phyloP scores from a whole-genome alignment of 2,113 vertebrate genomes.

The Leucopsar rothschildi region DNA sequence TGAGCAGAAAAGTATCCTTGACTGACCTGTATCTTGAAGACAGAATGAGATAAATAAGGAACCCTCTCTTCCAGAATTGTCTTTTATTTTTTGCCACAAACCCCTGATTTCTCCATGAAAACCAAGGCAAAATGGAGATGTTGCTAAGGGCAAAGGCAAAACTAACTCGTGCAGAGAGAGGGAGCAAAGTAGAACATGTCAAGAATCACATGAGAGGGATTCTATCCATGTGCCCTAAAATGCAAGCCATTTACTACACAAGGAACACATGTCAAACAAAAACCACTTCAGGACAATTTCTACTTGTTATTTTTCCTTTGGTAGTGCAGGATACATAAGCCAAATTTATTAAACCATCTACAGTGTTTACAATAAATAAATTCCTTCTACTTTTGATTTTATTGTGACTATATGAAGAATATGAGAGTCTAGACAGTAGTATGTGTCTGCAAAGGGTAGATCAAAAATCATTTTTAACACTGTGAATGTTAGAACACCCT shows the following conservation, averaged over 20 bases:
- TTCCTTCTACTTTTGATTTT: background rate
- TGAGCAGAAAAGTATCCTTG: background rate
- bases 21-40: background rate
- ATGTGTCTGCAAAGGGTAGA: background rate
- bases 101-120: background rate
- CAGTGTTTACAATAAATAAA: background rate
- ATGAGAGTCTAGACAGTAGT: background rate
- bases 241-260: background rate
- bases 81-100: background rate
- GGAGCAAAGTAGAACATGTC: background rate
- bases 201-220: background rate
- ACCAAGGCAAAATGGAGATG: background rate
- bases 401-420: background rate
- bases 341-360: background rate
- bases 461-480: background rate
- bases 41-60: background rate
- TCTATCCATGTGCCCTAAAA: background rate
- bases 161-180: background rate
- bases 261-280: background rate
- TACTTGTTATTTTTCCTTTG: background rate
- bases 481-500: background rate
- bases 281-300: background rate
- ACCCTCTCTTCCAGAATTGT: background rate
- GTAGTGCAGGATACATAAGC: background rate
- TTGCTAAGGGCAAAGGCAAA: background rate